phyloP scores from a whole-genome alignment of 2,888 invertebrate species.

The Amblyjoppa fuscipennis region DNA sequence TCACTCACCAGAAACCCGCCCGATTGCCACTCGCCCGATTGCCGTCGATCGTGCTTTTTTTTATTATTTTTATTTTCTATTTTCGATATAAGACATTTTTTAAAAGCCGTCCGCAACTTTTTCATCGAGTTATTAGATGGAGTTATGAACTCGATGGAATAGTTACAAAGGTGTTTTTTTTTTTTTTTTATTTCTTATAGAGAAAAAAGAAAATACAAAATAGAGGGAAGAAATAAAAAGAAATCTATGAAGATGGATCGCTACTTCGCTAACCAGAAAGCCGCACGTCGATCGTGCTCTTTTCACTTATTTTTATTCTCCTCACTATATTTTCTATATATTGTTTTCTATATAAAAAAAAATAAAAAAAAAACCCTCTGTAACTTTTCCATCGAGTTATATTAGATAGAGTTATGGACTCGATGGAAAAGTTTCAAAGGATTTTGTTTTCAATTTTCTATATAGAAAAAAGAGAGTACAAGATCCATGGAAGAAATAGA shows the following conservation, averaged over 20 bases:
- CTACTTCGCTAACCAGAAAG: constrained; percentile 9
- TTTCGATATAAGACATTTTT: background rate
- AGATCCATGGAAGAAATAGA: constrained; percentile 2
- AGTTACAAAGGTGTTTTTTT: constrained; percentile 24
- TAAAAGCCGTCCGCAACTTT: background rate
- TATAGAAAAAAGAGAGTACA: background rate
- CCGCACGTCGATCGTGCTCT: constrained; percentile 49
- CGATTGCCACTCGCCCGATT: constrained; percentile 56
- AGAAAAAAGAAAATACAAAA: background rate
- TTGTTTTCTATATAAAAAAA: background rate
- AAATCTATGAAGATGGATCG: background rate
- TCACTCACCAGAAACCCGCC: constrained; percentile 40
- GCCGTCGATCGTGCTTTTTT: constrained; percentile 41
- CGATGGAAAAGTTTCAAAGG: constrained; percentile 11
- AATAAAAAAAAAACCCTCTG: background rate
- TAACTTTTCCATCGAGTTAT: background rate
- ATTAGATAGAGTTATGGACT: background rate
- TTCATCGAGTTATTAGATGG: no score
- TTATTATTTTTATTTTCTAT: constrained; percentile 7
- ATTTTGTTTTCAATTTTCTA: background rate
- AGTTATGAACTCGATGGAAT: background rate
- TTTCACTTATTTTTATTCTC: constrained; percentile 27
- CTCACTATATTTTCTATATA: background rate
- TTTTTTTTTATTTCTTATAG: background rate
- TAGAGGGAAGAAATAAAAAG: background rate